Evolutionary conservation across 2,113 vertebrate genomes (phyloP).

Genomic region (Podilymbus podiceps): DNA sequence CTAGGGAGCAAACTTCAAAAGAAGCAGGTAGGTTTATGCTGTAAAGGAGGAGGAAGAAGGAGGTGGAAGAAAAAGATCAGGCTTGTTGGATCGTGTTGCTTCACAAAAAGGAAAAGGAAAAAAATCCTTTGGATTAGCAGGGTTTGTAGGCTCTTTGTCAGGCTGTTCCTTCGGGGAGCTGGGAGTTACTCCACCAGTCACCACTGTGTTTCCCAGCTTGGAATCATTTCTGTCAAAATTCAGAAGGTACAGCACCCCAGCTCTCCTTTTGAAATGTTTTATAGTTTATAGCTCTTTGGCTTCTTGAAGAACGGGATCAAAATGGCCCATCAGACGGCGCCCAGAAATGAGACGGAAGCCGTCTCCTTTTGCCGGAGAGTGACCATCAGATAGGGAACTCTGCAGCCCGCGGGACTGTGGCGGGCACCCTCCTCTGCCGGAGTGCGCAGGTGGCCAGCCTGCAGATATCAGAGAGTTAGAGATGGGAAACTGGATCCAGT

Average conservation of each 20-base stretch:
- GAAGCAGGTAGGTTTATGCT: neutral
- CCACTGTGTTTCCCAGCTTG: neutral
- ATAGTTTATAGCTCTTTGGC: neutral
- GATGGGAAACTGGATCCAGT: neutral
- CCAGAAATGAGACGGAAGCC: neutral
- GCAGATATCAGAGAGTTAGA: fast-evolving
- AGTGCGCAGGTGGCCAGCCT: neutral
- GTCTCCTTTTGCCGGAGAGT: fast-evolving
- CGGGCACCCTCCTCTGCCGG: neutral
- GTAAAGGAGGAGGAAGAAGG: neutral
- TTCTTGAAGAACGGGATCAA: neutral
- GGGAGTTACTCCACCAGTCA: neutral
- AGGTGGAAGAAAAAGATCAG: neutral
- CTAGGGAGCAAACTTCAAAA: slow-evolving; percentile 4
- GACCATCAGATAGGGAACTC: neutral
- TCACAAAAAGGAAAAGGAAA: neutral
- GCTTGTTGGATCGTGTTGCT: neutral
- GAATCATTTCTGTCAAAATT: neutral
- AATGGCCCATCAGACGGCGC: neutral
- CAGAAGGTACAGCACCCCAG: fast-evolving
- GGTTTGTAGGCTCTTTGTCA: neutral
- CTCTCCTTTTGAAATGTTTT: neutral
- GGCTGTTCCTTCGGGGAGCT: neutral
- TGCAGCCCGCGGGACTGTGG: fast-evolving
- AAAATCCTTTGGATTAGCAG: neutral